Conservation (phyloP, 2,888 invertebrate genomes). For the Seira sanloemensis region DNA sequence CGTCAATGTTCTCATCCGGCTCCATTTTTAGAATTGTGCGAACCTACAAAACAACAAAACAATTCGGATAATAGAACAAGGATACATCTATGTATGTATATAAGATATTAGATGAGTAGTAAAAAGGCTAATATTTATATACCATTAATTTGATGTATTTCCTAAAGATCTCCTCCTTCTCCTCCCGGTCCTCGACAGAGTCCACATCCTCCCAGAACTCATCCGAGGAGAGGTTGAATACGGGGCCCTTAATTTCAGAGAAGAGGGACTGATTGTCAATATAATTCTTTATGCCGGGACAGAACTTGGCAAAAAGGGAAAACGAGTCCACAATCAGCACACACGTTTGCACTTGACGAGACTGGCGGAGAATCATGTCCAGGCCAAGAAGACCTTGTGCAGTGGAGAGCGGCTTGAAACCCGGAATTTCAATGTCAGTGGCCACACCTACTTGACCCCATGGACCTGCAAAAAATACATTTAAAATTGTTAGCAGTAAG, state of each 20-base stretch:
- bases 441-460: conserved; percentile 65
- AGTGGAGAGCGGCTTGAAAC: conserved; percentile 51
- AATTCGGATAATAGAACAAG: too few species aligned
- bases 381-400: conserved; percentile 58
- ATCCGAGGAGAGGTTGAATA: conserved; percentile 40
- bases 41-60: too few species aligned
- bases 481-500: background rate
- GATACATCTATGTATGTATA: too few species aligned
- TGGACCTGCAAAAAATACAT: background rate
- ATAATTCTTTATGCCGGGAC: conserved; percentile 51
- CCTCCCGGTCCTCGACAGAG: conserved; percentile 37
- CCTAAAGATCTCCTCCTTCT: conserved; percentile 34
- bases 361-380: conserved; percentile 45
- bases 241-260: conserved; percentile 27
- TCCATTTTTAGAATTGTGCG: conserved; percentile 48
- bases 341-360: conserved; percentile 35
- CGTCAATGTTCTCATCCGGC: conserved; percentile 62
- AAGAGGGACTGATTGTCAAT: conserved; percentile 54
- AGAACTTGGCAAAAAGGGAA: conserved; percentile 35
- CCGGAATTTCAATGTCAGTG: conserved; percentile 55
- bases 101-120: too few species aligned
- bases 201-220: conserved; percentile 65
- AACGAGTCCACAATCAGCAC: conserved; percentile 55
- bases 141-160: conserved; percentile 58
- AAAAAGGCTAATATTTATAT: too few species aligned